Evolutionary conservation across 2,888 invertebrate genomes (phyloP).

Genomic region (Synergus umbraculus): DNA sequence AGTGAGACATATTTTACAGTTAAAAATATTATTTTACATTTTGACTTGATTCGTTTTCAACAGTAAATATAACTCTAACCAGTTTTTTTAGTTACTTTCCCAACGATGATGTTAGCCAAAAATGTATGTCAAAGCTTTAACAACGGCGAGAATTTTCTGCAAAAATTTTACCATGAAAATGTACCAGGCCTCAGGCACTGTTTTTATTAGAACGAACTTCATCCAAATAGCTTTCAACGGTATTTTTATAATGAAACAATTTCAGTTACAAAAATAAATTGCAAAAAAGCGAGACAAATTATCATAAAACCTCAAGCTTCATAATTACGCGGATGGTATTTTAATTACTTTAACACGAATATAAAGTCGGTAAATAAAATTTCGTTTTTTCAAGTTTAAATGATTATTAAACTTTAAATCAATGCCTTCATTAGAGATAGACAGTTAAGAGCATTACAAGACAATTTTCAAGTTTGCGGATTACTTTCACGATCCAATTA

Average conservation of each 20-base stretch:
- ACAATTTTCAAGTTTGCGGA: neutral
- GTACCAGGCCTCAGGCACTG: neutral
- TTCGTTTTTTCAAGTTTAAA: constrained; percentile 14
- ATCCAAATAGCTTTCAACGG: neutral
- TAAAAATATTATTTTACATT: no score
- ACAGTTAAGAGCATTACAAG: neutral
- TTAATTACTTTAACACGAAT: constrained; percentile 20
- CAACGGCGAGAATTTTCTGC: neutral
- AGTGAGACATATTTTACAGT: neutral
- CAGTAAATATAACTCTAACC: no score
- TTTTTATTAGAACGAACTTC: neutral
- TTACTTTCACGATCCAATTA: neutral
- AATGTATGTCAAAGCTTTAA: neutral
- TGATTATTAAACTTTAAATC: constrained; percentile 18
- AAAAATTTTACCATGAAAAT: neutral
- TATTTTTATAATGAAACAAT: constrained; percentile 38
- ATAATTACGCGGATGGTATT: constrained; percentile 34
- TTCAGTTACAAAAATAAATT: constrained; percentile 21
- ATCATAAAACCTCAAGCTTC: constrained; percentile 29
- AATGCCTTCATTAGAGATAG: neutral
- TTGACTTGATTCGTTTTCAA: neutral
- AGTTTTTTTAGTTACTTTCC: neutral
- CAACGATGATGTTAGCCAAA: neutral
- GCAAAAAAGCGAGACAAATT: constrained; percentile 17
- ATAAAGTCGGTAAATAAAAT: constrained; percentile 24